Percentiles rank a stretch among this genome's conserved stretches.
phyloP scores from a whole-genome alignment of 1,140 invertebrate species.

The Ptiloglossa arizonensis region DNA sequence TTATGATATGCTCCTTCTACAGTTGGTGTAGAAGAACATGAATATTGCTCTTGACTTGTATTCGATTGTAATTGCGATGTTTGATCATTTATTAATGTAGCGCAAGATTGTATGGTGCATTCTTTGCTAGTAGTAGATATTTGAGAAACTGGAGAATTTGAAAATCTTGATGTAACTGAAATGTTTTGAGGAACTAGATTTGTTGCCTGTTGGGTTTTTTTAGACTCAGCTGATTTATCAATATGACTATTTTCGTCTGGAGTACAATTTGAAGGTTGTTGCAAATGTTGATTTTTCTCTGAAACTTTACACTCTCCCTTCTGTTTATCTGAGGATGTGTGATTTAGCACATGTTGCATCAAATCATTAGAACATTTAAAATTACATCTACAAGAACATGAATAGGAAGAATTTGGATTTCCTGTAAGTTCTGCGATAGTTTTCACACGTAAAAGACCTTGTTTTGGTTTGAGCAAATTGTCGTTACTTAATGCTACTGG shows the following conservation, averaged over 20 bases:
- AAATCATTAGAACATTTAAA: slow-evolving; percentile 22
- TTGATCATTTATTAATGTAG: not conserved
- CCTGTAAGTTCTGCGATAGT: slow-evolving; percentile 56
- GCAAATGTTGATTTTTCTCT: too few species aligned
- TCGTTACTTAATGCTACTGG: too few species aligned
- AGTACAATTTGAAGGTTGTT: not conserved
- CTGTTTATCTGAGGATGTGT: not conserved
- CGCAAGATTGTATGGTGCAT: too few species aligned
- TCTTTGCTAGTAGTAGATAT: not conserved
- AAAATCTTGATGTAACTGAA: not conserved
- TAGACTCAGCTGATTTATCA: too few species aligned
- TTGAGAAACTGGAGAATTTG: not conserved
- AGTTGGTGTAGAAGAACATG: not conserved
- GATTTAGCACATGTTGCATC: slow-evolving; percentile 3
- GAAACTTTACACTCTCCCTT: not conserved
- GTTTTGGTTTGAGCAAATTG: not conserved
- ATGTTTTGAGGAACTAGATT: not conserved
- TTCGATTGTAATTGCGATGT: not conserved
- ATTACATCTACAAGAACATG: slow-evolving; percentile 13
- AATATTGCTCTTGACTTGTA: not conserved
- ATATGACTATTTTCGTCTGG: not conserved
- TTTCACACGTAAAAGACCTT: slow-evolving; percentile 62
- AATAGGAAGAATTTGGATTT: not conserved
- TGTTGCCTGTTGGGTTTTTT: not conserved
- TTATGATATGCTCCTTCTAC: not conserved